Percentiles rank a stretch among this genome's conserved stretches.
Conservation (phyloP, 1,140 invertebrate genomes). For the Bombus sylvicola region DNA sequence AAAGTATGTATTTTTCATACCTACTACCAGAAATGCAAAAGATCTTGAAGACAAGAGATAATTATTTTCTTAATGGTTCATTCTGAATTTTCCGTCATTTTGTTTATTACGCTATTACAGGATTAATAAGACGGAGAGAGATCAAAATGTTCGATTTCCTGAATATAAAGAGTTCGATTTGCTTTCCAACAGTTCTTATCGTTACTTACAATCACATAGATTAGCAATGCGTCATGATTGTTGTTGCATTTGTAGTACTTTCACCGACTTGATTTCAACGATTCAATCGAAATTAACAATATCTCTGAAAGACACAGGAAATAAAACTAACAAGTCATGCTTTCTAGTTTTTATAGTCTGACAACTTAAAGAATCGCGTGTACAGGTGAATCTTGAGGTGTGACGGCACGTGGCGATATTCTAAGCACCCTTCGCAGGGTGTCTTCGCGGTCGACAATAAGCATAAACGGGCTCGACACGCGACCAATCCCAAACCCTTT, state of each 20-base stretch:
- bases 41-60: not conserved
- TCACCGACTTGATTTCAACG: not conserved
- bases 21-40: too few relatives aligned
- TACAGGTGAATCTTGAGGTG: slow-evolving; percentile 3
- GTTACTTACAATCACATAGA: not conserved
- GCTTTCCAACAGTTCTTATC: slow-evolving; percentile 14
- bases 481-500: slow-evolving; percentile 74
- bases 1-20: not conserved
- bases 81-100: not conserved
- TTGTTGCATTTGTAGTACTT: not conserved
- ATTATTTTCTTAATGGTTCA: too few relatives aligned
- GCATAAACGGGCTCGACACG: slow-evolving; percentile 76
- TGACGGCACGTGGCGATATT: slow-evolving; percentile 65
- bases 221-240: not conserved
- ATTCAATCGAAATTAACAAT: not conserved
- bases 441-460: slow-evolving; percentile 75
- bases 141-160: not conserved
- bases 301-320: not conserved
- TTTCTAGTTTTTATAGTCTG: slow-evolving; percentile 11
- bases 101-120: not conserved
- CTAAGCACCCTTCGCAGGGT: slow-evolving; percentile 69
- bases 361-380: not conserved
- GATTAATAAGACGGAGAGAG: not conserved
- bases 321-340: not conserved
- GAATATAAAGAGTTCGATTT: too few relatives aligned